Base-by-base conservation (phyloP, 2,888 invertebrate genomes). In the Melanostoma mellinum region DNA sequence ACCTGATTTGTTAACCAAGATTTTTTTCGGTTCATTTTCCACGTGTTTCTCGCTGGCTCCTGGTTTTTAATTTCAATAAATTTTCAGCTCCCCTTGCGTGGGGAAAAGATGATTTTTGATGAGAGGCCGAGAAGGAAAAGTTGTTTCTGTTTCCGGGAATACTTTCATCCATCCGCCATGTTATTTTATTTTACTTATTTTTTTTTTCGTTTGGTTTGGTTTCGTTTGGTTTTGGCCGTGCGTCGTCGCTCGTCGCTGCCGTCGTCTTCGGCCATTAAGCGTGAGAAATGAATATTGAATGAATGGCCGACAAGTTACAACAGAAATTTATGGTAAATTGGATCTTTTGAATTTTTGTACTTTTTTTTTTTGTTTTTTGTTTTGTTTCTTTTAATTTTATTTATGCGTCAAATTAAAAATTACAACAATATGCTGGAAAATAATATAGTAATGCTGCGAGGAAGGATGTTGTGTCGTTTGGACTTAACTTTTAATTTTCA, bases 401-500 rank as follows among this genome's bases (percentile, higher is more conserved):
- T 84, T 84, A 84, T 84, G 84, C 74, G 65, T 79, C 67, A 79
- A 84, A 84, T 84, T 79, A 84, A 84, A 84, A 79, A 84, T 74
- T 60, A 77, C 77, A 82, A 72, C 78, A 73, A 61, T 67, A 65
- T 88, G 86, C 85, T 55, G 60, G 46, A 63, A 52, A 38, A 50
- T 3, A 73, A 33, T 32, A 53, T 44, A 53, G 48, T 61, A 68
- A 60, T 56, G 60, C 65, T 46, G 6, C 50, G 50, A 63, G 69
- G 72, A 78, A 85, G 79, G 78, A 81, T 87, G 20, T 20, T 20
- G 87, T 88, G 87, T 88, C 87, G 86, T 86, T 88, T 86, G 79
- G 75, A 79, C 79, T 79, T 84, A 84, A 84, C 88, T 89, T 90
- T 90, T 90, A 90, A 90, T 89, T 90, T 89, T 89, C 89, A 89